These are phyloP conservation scores for Axinella damicornis DNA, from an alignment of 37 sponge, comb jelly and placozoan genomes.

Conservation along the genomic window DNA sequence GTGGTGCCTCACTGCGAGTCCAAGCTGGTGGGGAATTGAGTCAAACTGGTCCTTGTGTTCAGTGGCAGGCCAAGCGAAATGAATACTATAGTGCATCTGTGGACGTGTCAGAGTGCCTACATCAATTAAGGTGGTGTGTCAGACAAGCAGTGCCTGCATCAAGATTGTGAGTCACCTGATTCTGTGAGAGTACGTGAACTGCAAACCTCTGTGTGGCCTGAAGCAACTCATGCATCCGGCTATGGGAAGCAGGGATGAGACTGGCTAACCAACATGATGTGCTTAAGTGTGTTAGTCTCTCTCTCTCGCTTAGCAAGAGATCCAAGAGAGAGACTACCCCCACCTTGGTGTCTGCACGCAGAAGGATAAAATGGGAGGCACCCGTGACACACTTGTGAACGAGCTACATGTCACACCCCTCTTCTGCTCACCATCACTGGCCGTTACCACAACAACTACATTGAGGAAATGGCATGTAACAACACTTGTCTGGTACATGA, in stretches of 20 bases:
- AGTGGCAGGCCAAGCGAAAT: slow-evolving; percentile 4
- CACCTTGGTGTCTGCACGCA: slow-evolving; percentile 11
- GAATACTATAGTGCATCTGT: slow-evolving; percentile 21
- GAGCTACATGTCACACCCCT: slow-evolving; percentile 46
- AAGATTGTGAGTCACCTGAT: slow-evolving; percentile 21
- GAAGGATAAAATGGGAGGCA: slow-evolving; percentile 49
- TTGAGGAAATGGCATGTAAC: too few species aligned
- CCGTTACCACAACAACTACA: slow-evolving; percentile 47
- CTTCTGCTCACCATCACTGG: slow-evolving; percentile 29
- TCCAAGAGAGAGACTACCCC: not conserved
- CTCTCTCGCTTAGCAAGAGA: too few species aligned
- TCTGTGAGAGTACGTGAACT: slow-evolving; percentile 33
- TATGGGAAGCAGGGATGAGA: not conserved
- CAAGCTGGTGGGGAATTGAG: slow-evolving; percentile 15
- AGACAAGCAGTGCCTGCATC: not conserved
- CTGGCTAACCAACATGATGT: too few species aligned
- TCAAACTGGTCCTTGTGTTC: slow-evolving; percentile 16
- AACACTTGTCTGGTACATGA: too few species aligned
- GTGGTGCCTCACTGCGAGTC: not conserved
- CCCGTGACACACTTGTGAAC: slow-evolving; percentile 42
- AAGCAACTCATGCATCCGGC: slow-evolving; percentile 40
- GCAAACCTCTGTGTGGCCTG: slow-evolving; percentile 31
- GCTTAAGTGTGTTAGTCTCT: too few species aligned
- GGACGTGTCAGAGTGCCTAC: too few species aligned
- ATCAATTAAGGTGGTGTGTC: not conserved